These are phyloP conservation scores for Bicyclus anynana DNA, from an alignment of 1,140 invertebrate species.

Conservation along the genomic window DNA sequence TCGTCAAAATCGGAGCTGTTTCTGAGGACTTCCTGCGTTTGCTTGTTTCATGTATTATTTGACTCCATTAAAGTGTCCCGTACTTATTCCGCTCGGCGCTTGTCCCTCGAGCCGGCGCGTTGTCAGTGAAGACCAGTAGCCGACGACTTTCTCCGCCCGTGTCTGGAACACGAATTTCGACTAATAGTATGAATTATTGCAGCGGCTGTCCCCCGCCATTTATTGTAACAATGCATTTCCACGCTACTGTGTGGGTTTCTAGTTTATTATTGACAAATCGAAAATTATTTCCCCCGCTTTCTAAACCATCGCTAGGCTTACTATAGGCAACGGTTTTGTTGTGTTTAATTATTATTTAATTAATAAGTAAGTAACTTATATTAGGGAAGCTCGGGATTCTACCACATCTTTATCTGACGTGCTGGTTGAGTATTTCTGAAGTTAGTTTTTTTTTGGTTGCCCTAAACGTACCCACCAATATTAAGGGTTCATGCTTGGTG, in stretches of 20 bases:
- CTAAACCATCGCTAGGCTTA: not conserved
- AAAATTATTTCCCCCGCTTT: not conserved
- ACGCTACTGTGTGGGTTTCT: conserved; percentile 19
- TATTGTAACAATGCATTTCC: conserved; percentile 26
- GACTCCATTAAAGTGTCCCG: too few species aligned
- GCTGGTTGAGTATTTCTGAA: too few species aligned
- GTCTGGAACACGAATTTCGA: conserved; percentile 65
- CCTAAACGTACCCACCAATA: too few species aligned
- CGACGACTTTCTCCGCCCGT: conserved; percentile 58
- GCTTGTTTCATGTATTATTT: not conserved
- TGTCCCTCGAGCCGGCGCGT: conserved; percentile 5
- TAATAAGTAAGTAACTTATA: too few species aligned
- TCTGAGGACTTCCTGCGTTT: too few species aligned
- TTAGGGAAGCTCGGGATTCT: too few species aligned
- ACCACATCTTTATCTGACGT: too few species aligned
- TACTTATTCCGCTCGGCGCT: conserved; percentile 7
- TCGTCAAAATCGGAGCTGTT: too few species aligned
- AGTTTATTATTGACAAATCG: conserved; percentile 18
- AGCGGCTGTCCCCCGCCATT: conserved; percentile 18
- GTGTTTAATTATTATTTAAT: not conserved
- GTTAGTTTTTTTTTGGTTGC: too few species aligned
- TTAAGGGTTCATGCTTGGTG: too few species aligned
- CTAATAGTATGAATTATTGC: conserved; percentile 69
- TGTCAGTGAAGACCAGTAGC: conserved; percentile 60
- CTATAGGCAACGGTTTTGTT: not conserved